Evolutionary conservation across 2,113 vertebrate species (phyloP), one percentile per base, ranked within the genome.

Genomic region (Hippopotamus amphibius): DNA sequence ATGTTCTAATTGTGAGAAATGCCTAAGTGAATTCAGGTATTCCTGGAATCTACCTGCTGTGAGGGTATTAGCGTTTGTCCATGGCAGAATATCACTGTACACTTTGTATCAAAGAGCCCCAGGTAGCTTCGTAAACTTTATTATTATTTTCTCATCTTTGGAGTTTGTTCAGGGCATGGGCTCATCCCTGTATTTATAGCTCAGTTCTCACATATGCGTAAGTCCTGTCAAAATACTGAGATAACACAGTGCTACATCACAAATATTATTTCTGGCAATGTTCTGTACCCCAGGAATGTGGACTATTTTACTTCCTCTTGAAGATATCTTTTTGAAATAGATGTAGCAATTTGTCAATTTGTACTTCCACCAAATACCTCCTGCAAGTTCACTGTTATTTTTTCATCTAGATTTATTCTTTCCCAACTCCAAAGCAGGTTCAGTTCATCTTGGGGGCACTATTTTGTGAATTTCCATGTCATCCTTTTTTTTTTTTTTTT

Each of bases 281-380:
- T 89, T 97, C 93, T 76, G 48, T 55, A 74, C 50, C 41, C 93
- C 76, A 30, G 68, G 81, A 89, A 93, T 89, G 63, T 59, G 57
- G 79, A 86, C 69, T 89, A 48, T 80, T 94, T 95, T 86, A 57
- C 80, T 53, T 93, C 87, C 91, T 90, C 69, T 93, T 79, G 79
- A 91, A 96, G 79, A 84, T 87, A 33, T 55, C 19, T 41, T 95
- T 88, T 96, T 97, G 87, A 97, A 97, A 97, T 96, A 97, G 95
- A 83, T 21, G 15, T 30, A 80, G 74, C 95, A 43, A 72, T 93
- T 97, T 66, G 90, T 84, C 96, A 88, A 50, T 80, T 37, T 80
- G n/a, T 53, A 53, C 79, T 50, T 86, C 66, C 19, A 74, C 63
- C 50, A 50, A 93, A 89, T 33, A 37, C 68, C 61, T 89, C 46